phyloP scores from a whole-genome alignment of 2,113 vertebrate species.

The Isichthys henryi region DNA sequence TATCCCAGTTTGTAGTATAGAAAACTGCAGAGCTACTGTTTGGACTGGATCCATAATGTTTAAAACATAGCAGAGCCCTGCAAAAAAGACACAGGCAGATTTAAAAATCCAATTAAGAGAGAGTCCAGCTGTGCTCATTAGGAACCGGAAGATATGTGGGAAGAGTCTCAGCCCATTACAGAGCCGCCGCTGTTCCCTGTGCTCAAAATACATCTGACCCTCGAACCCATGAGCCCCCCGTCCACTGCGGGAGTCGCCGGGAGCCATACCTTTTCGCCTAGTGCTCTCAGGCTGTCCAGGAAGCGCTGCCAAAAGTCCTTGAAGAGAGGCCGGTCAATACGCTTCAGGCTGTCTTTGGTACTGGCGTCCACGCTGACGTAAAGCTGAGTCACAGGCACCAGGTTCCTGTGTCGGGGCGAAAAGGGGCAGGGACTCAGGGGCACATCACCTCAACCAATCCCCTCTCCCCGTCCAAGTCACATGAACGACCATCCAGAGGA shows the following conservation, averaged over 20 bases:
- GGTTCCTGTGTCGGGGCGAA: constrained; percentile 57
- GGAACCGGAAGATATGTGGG: neutral
- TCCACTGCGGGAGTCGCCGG: neutral
- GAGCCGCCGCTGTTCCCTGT: neutral
- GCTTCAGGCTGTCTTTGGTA: constrained; percentile 85
- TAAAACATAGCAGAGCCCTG: neutral
- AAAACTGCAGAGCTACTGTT: neutral
- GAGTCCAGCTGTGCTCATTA: neutral
- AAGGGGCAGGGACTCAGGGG: neutral
- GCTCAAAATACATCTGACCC: neutral
- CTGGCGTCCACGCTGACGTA: constrained; percentile 93
- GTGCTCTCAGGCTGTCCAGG: constrained; percentile 79
- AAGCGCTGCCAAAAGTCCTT: constrained; percentile 96
- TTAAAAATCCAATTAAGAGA: neutral
- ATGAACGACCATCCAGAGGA: neutral
- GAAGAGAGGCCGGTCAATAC: constrained; percentile 91
- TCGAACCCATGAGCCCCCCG: neutral
- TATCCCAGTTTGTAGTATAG: neutral
- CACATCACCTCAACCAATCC: neutral
- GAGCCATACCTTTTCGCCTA: constrained; percentile 81
- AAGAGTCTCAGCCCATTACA: neutral
- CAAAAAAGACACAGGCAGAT: neutral
- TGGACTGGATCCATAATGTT: neutral
- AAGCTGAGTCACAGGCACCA: constrained; percentile 86
- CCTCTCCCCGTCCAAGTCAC: neutral